phyloP scores from a whole-genome alignment of 2,113 vertebrate genomes.

The Rutilus rutilus region DNA sequence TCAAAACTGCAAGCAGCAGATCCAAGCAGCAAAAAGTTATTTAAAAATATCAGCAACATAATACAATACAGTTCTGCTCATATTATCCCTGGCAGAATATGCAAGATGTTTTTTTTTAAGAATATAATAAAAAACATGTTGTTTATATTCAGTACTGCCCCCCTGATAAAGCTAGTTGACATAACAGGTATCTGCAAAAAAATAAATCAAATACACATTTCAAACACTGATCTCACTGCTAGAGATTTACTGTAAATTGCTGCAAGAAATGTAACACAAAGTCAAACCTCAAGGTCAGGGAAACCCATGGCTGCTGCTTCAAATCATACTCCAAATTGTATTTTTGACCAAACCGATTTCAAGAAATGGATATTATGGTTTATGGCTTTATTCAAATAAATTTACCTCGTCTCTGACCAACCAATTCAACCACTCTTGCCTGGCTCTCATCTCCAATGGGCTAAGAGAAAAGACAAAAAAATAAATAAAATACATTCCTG shows the following conservation, averaged over 20 bases:
- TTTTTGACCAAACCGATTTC: background rate
- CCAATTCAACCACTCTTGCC: conserved; percentile 80
- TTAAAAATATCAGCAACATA: too few species aligned
- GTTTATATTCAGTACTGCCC: background rate
- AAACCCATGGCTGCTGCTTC: background rate
- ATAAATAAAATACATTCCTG: background rate
- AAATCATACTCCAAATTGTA: background rate
- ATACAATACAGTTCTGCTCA: too few species aligned
- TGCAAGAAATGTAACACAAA: background rate
- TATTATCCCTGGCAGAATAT: too few species aligned
- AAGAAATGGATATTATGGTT: background rate
- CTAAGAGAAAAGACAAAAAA: conserved; percentile 64
- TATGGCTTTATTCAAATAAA: background rate
- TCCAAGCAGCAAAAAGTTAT: too few species aligned
- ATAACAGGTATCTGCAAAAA: background rate
- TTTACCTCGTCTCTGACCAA: conserved; percentile 86
- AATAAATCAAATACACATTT: background rate
- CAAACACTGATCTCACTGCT: background rate
- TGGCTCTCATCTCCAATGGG: conserved; percentile 88
- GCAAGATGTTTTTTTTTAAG: too few species aligned
- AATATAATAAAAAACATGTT: too few species aligned
- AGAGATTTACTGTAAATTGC: background rate
- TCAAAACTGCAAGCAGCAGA: too few species aligned
- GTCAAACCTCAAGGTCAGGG: background rate
- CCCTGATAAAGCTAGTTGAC: background rate